phyloP scores from a whole-genome alignment of 1,140 invertebrate genomes.

The Nilaparvata lugens region DNA sequence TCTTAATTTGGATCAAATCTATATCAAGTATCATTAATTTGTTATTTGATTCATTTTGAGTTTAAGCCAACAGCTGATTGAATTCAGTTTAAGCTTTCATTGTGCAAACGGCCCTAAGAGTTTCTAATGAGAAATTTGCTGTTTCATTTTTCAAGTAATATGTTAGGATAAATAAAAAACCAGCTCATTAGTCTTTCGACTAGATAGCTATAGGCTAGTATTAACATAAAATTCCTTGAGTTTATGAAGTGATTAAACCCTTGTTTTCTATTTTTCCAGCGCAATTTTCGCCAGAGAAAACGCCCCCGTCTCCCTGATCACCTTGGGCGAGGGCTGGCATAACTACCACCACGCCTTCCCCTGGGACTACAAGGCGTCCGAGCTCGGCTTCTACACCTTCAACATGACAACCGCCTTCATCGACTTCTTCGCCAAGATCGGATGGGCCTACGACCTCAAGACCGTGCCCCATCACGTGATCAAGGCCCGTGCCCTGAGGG shows the following conservation, averaged over 20 bases:
- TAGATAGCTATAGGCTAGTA: no score
- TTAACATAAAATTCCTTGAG: not conserved
- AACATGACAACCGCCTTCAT: slow-evolving; percentile 42
- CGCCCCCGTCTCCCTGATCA: slow-evolving; percentile 53
- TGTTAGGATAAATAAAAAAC: no score
- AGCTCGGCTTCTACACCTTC: slow-evolving; percentile 45
- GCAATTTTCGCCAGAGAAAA: slow-evolving; percentile 64
- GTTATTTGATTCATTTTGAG: not conserved
- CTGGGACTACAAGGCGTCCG: slow-evolving; percentile 69
- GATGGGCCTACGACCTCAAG: slow-evolving; percentile 53
- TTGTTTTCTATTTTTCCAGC: slow-evolving; percentile 35
- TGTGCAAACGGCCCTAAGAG: no score
- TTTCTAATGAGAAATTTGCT: no score
- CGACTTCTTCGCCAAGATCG: slow-evolving; percentile 44
- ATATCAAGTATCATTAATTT: not conserved
- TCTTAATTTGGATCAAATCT: not conserved
- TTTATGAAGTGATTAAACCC: not conserved
- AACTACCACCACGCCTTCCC: slow-evolving; percentile 92
- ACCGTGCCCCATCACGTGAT: slow-evolving; percentile 44
- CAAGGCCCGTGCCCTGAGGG: slow-evolving; percentile 42
- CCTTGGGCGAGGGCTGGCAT: slow-evolving; percentile 81
- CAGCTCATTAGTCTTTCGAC: not conserved
- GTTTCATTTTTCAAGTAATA: no score
- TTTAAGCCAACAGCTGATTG: no score
- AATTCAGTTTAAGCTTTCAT: no score